Evolutionary conservation across 2,888 invertebrate species (phyloP), one percentile per base, ranked within the genome.

Genomic region (Zhuqinia jingwanae): DNA sequence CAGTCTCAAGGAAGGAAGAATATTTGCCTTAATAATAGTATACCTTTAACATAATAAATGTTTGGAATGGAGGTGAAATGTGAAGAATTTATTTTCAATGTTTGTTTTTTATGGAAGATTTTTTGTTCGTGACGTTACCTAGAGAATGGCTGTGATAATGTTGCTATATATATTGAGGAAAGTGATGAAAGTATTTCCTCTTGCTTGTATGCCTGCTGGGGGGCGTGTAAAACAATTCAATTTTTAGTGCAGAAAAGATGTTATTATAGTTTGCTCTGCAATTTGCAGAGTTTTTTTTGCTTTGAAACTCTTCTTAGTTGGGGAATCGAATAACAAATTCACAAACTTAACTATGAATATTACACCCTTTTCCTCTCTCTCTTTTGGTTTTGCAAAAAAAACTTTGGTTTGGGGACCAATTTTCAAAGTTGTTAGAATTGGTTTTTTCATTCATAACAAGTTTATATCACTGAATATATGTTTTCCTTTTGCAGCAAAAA

Each of bases 401-500:
- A n/a, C 60, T 17, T 77, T 77, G 53, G 27, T 68, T 82, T 58
- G 13, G 75, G 82, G 82, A 63, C 82, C 82, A 82, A 82, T 82
- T 82, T 60, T n/a, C n/a, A n/a, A 82, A 82, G 27, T 82, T 75
- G 82, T 82, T 82, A 63, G 82, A 75, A 82, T 81, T 82, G 82
- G 82, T 82, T 82, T 68, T 36, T 36, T 36, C 58, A 36, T 36
- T 36, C 36, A 8, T 36, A 36, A 76, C 56, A 76, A 77, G 77
- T 58, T 77, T 36, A 8, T 8, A 36, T 36, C 36, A 36, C 36
- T 36, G 36, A 36, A 8, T 53, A 5, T 53, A 17, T 58, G 77
- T 77, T 58, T 56, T 27, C 76, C 36, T 75, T 75, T 20, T 25
- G 42, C 75, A 75, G 8, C 3, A 36, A 36, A 36, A 36, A 36